Evolutionary conservation across 2,888 invertebrate species (phyloP), one percentile per base, ranked within the genome.

Genomic region (Drosophila niveifrons): DNA sequence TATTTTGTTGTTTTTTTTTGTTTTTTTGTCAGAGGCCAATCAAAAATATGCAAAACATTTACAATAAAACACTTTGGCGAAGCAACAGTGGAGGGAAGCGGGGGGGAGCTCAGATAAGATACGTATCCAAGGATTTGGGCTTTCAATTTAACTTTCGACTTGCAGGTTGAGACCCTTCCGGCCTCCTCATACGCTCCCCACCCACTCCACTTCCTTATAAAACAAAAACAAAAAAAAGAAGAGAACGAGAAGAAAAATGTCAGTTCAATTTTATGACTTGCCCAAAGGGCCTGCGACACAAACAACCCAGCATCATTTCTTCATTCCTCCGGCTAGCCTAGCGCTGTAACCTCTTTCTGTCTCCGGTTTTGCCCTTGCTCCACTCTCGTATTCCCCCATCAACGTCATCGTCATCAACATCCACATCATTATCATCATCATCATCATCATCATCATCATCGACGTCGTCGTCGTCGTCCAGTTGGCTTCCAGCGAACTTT

Each of bases 211-310:
- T 28, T 56, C 17, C 15, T n/a, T 43, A 3, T 2, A 23, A 46
- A 0, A 29, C 23, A 13, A 47, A 0, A 39, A 41, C 18, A 18
- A 7, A 51, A 41, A 55, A 53, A 39, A 36, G n/a, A n/a, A n/a
- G n/a, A n/a, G n/a, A n/a, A 52, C 39, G 85, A 66, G 72, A 80
- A 87, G 85, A 66, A 75, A 80, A 87, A 80, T 73, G 82, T 82
- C 89, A 70, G 85, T 88, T 82, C 82, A 88, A 89, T 89, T 82
- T 82, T 89, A 82, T 89, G 85, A 89, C 84, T 89, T 71, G 66
- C 81, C 87, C 72, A 39, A 72, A 76, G 83, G 78, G 70, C 73
- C 82, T 59, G 66, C 82, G 79, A 78, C 88, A 74, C 79, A 85
- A 88, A 66, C 63, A 77, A 78, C 58, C 50, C 17, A n/a, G n/a